Base-by-base conservation (phyloP, 2,113 vertebrate genomes). In the Sturnira hondurensis region DNA sequence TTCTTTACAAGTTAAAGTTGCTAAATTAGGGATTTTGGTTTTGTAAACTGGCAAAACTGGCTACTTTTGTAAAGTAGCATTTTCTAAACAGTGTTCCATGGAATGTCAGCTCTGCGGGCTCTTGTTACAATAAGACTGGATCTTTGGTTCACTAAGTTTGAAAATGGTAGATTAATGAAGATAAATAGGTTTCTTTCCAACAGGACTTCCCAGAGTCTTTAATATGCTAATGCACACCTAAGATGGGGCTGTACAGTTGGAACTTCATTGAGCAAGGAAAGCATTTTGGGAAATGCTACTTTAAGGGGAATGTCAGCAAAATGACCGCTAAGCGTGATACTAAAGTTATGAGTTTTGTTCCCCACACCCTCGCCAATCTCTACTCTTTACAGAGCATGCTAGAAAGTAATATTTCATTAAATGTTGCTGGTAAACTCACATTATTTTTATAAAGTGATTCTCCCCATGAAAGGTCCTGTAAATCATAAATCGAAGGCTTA, bases 401-500 rank as follows among this genome's bases (percentile, higher is more conserved):
- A 87, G 74, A 78, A 85, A 89, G 85, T 61, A 83, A 52, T 93
- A 92, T n/a, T 93, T 19, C 92, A 24, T 92, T 63, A 33, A 70
- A n/a, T 73, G 28, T 73, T 94, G 41, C 38, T 84, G 50, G 92
- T 93, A 86, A 94, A 36, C 50, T 92, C 82, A 50, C 26, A 47
- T 76, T n/a, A 65, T 76, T 97, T 95, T 94, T 94, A 89, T 78
- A 65, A 91, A 91, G 24, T 91, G n/a, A 91, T 88, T 92, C 28
- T 96, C 16, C 78, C 67, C 16, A 5, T 86, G 26, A 56, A 86
- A 92, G 52, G 17, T 89, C 89, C 93, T 96, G 1, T 97, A 71
- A 89, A 87, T 61, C 83, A 65, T 97, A 87, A 93, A 95, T 94
- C 84, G 76, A 97, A 96, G 78, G 45, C 74, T 95, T 96, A 91